phyloP scores from a whole-genome alignment of 2,113 vertebrate species.

The Oreochromis spilurus region DNA sequence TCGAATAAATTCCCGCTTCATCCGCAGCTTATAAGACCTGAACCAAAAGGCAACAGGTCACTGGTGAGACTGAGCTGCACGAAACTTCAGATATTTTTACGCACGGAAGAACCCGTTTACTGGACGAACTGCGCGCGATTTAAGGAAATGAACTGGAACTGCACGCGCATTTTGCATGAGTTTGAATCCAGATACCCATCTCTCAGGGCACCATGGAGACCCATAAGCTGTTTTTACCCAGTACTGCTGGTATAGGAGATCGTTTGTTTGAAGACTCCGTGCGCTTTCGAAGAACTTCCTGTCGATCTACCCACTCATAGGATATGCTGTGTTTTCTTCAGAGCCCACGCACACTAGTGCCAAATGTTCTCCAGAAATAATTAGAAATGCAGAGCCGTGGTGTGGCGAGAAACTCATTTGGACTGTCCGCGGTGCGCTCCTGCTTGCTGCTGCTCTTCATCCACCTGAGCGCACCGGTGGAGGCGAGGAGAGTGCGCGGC shows the following conservation, averaged over 20 bases:
- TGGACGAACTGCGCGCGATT: not conserved
- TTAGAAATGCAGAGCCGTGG: constrained; percentile 27
- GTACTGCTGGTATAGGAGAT: not conserved
- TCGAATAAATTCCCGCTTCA: constrained; percentile 59
- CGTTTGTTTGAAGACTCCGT: not conserved
- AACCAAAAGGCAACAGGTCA: not conserved
- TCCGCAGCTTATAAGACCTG: constrained; percentile 1
- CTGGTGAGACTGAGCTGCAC: not conserved
- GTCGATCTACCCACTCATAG: not conserved
- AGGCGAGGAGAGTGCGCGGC: constrained; percentile 73
- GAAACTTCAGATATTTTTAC: not conserved
- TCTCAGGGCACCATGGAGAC: constrained; percentile 13
- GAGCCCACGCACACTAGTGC: not conserved
- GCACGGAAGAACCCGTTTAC: not conserved
- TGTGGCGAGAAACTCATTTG: not conserved
- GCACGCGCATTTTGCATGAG: not conserved
- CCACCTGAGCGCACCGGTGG: constrained; percentile 66
- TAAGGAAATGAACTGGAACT: not conserved
- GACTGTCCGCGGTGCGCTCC: constrained; percentile 38
- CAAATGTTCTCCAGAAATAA: not conserved
- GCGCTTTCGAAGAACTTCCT: not conserved
- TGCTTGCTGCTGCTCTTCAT: constrained; percentile 75
- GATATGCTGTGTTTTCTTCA: not conserved
- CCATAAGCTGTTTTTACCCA: not conserved
- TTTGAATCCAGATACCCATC: not conserved